Evolutionary conservation across 2,113 vertebrate genomes (phyloP).

Genomic region (Aegypius monachus): DNA sequence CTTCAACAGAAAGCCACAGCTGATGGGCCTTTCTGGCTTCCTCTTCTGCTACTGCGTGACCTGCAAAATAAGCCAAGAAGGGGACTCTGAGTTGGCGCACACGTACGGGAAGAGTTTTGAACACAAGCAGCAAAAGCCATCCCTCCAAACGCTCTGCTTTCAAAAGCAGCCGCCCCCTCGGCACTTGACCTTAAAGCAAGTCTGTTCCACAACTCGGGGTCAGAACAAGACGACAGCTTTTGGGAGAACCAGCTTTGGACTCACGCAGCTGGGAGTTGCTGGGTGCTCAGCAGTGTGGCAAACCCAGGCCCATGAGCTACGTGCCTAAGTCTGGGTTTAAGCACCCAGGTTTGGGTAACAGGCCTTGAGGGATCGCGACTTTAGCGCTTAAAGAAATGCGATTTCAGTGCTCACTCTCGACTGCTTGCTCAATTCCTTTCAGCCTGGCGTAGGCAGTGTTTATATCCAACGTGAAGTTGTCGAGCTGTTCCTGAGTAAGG

Average conservation of each 20-base stretch:
- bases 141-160: background rate
- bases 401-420: slow-evolving; percentile 84
- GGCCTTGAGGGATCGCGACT: fast-evolving
- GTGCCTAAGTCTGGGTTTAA: background rate
- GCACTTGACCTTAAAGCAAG: background rate
- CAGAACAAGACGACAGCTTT: background rate
- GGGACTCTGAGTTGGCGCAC: background rate
- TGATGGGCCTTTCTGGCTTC: slow-evolving; percentile 90
- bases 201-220: background rate
- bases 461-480: slow-evolving; percentile 94
- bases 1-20: slow-evolving; percentile 95
- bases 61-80: slow-evolving; percentile 60
- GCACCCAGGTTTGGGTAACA: fast-evolving
- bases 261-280: fast-evolving
- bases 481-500: slow-evolving; percentile 90
- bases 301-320: fast-evolving
- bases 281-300: background rate
- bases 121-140: background rate
- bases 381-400: background rate
- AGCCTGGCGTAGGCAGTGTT: slow-evolving; percentile 90
- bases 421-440: slow-evolving; percentile 92
- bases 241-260: background rate
- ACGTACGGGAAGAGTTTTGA: fast-evolving
- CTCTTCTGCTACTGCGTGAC: slow-evolving; percentile 88
- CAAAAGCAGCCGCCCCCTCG: fast-evolving